phyloP scores from a whole-genome alignment of 92 coral and sea anemone species.

The Muricea muricata region DNA sequence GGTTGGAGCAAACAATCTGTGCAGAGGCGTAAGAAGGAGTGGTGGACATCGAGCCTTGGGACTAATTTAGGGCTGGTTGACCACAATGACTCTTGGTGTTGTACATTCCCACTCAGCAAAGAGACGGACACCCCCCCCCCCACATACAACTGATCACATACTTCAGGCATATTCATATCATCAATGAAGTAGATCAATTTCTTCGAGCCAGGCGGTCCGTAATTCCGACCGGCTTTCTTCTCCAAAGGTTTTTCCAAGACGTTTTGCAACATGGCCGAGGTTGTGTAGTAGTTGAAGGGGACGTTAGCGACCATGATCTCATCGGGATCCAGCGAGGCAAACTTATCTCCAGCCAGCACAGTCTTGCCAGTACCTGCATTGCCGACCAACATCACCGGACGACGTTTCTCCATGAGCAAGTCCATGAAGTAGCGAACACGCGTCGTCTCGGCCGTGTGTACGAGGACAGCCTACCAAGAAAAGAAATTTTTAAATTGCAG shows the following conservation, averaged over 20 bases:
- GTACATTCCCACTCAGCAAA: too few relatives aligned
- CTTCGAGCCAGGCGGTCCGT: conserved; percentile 98
- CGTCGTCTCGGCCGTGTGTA: conserved; percentile 97
- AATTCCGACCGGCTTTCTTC: conserved; percentile 98
- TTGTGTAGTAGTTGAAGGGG: conserved; percentile 98
- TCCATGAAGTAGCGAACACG: conserved; percentile 99
- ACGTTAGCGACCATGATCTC: conserved; percentile 90
- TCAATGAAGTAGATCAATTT: conserved; percentile 93
- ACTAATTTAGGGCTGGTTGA: too few relatives aligned
- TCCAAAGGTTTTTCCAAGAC: conserved; percentile 96
- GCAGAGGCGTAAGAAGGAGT: too few relatives aligned
- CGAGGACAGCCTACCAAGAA: conserved; percentile 90
- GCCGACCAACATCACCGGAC: conserved; percentile 98
- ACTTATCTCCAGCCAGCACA: conserved; percentile 93
- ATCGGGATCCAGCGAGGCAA: conserved; percentile 93
- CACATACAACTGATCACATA: conserved; percentile 37
- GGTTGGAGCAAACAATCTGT: too few relatives aligned
- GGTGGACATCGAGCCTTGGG: too few relatives aligned
- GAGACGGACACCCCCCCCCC: too few relatives aligned
- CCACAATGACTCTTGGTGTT: too few relatives aligned
- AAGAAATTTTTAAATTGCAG: not conserved
- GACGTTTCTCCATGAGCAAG: conserved; percentile 91
- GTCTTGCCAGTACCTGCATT: conserved; percentile 99
- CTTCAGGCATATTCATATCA: conserved; percentile 99
- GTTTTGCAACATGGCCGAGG: conserved; percentile 97